Conservation (phyloP, 2,888 invertebrate genomes). For the Melitaea athalia region DNA sequence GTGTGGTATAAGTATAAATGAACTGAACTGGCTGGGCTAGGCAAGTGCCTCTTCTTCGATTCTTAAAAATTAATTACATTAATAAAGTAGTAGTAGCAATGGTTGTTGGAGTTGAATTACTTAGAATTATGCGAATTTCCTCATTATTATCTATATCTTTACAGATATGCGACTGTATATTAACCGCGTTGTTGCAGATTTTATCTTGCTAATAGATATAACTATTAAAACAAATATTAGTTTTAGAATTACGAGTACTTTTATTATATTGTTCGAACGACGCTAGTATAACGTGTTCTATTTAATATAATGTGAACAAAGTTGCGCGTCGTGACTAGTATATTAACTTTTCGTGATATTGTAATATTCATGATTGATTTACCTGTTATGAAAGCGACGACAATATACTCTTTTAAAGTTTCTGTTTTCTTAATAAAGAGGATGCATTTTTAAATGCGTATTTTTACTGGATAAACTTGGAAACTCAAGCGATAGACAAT, state of each 20-base stretch:
- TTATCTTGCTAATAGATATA: not conserved
- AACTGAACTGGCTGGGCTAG: too few species aligned
- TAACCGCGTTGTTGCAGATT: too few species aligned
- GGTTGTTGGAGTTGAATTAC: too few species aligned
- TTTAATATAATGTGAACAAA: not conserved
- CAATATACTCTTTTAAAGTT: not conserved
- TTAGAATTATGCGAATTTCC: too few species aligned
- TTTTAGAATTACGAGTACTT: not conserved
- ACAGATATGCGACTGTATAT: too few species aligned
- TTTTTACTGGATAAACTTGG: too few species aligned
- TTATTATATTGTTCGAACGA: not conserved
- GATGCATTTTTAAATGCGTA: not conserved
- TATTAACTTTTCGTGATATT: not conserved
- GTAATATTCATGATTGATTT: conserved; percentile 1
- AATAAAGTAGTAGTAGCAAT: too few species aligned
- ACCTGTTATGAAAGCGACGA: not conserved
- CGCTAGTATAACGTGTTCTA: not conserved
- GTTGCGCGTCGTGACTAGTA: not conserved
- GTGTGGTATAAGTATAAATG: too few species aligned
- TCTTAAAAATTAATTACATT: too few species aligned
- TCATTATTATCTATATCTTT: too few species aligned
- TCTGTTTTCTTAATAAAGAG: not conserved
- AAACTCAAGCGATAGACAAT: too few species aligned
- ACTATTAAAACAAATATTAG: not conserved
- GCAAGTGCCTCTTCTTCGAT: too few species aligned